Evolutionary conservation across 2,797 vertebrate genomes (phyloP), one percentile per base, ranked within the genome.

Genomic region (Eulemur mongoz): DNA sequence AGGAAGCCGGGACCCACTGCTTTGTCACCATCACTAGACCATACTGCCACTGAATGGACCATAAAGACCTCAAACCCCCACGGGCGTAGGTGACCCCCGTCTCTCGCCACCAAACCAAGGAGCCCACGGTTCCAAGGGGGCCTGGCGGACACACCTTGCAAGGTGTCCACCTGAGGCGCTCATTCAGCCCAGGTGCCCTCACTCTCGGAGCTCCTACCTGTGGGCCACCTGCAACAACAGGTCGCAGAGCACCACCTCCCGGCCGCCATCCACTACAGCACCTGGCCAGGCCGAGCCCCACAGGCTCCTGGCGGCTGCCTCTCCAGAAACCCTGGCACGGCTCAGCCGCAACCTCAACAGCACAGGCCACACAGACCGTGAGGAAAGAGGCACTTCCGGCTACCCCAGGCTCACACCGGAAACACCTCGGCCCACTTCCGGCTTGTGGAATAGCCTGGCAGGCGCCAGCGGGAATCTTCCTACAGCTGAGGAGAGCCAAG

Each of bases 271-370:
- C 27, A 8, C 27, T 9, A 15, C 50, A 25, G 17, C 2, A 10
- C 76, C 23, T 1, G 8, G n/a, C 52, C 52, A 38, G n/a, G 67
- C 67, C 22, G n/a, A 25, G 13, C 7, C 50, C 50, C 22, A 2
- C 75, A 14, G 2, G 3, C n/a, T n/a, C 11, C 3, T 7, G 20
- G 11, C 20, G 0, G 11, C 32, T 0, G 20, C 73, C 63, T 65
- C 43, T 43, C 1, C 63, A 4, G 15, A 0, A 17, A 7, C 32
- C 63, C 17, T 25, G 9, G 57, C 23, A 32, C 2, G 63, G 32
- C 63, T 17, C 32, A 4, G 32, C 63, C 61, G n/a, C 63, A n/a
- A 32, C 63, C 7, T 7, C 63, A 8, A n/a, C 32, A 20, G 67
- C 35, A 2, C 17, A 5, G 35, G n/a, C 67, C 67, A 7, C 35